These are phyloP conservation scores for Corythornis leucogaster DNA, from an alignment of 2,797 vertebrate species.

Conservation along the genomic window DNA sequence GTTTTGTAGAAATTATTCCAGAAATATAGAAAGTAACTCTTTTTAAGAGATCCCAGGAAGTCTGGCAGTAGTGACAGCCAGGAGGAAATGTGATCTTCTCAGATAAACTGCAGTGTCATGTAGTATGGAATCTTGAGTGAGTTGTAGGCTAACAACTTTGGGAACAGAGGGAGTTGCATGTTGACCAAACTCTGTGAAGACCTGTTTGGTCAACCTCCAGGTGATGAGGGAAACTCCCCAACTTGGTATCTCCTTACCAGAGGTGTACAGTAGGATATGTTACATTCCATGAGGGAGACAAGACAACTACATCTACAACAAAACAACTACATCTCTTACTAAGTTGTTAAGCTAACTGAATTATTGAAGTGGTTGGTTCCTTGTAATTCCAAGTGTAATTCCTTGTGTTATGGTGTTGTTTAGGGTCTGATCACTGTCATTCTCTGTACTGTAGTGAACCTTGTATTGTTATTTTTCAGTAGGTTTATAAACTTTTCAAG, in stretches of 20 bases:
- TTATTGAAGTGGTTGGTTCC: neutral
- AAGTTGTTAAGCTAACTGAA: neutral
- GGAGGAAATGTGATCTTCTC: neutral
- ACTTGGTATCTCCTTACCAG: neutral
- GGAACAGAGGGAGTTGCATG: neutral
- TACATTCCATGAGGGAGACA: neutral
- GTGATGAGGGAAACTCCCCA: neutral
- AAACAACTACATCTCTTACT: neutral
- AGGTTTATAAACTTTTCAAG: neutral
- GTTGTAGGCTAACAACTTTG: neutral
- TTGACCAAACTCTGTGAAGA: neutral
- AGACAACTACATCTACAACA: neutral
- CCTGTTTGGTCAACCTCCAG: neutral
- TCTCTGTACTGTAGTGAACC: neutral
- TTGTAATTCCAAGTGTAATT: neutral
- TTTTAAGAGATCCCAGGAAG: neutral
- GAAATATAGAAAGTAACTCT: neutral
- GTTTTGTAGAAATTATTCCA: neutral
- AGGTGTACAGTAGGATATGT: neutral
- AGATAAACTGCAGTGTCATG: accelerated
- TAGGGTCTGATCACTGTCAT: neutral
- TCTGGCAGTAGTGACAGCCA: neutral
- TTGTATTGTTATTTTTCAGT: neutral
- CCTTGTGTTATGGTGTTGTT: neutral
- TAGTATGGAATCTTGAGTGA: neutral